These are phyloP conservation scores for Peromyscus maniculatus DNA, from an alignment of 2,113 vertebrate species.

Conservation along the genomic window DNA sequence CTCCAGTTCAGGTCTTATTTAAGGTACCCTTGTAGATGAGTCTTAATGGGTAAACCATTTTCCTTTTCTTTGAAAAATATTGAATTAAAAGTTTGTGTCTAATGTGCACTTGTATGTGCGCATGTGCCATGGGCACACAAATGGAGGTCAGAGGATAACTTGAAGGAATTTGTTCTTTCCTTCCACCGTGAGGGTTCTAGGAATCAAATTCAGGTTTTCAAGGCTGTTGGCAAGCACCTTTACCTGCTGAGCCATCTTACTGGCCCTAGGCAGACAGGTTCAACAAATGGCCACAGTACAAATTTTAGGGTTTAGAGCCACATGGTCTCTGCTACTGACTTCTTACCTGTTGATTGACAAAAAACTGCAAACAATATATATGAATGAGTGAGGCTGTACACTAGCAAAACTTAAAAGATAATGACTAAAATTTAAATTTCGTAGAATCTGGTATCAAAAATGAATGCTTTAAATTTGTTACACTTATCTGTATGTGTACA, in stretches of 20 bases:
- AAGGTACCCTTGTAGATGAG: too few species aligned
- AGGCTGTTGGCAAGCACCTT: not conserved
- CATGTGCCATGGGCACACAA: not conserved
- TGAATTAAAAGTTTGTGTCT: not conserved
- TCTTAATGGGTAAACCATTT: too few species aligned
- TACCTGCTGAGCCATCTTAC: not conserved
- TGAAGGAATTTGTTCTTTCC: not conserved
- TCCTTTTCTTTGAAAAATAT: too few species aligned
- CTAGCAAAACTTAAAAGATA: not conserved
- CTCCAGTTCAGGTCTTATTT: too few species aligned
- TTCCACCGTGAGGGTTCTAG: not conserved
- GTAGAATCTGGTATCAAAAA: not conserved
- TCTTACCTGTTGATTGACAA: not conserved
- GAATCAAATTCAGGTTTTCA: not conserved
- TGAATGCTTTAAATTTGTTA: not conserved
- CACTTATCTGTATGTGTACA: not conserved
- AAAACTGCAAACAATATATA: not conserved
- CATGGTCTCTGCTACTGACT: not conserved
- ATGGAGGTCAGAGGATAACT: not conserved
- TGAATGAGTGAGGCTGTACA: not conserved
- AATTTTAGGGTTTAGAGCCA: not conserved
- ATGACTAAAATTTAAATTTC: slow-evolving; percentile 38
- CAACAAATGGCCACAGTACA: not conserved
- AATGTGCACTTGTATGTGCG: not conserved
- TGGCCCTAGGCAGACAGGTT: not conserved